These are phyloP conservation scores for Oreonectes daqikongensis DNA, from an alignment of 2,797 vertebrate genomes.

Conservation along the genomic window DNA sequence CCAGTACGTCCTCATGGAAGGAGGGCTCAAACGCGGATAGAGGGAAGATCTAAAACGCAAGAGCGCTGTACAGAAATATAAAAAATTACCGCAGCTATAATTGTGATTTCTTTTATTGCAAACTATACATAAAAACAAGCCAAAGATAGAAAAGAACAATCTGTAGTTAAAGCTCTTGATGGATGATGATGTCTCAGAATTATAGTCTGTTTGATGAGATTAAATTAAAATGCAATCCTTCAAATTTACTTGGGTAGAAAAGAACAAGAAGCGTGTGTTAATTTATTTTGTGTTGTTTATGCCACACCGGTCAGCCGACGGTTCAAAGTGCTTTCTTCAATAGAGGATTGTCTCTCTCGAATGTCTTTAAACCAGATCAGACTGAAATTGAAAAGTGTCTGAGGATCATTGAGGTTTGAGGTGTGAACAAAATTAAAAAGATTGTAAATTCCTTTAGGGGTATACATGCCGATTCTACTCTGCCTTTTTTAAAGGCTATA, in stretches of 20 bases:
- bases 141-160: background rate
- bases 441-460: too few species aligned
- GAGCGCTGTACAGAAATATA: too few species aligned
- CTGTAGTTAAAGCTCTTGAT: background rate
- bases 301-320: background rate
- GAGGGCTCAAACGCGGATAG: background rate
- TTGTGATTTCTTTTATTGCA: background rate
- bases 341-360: background rate
- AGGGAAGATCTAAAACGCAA: constrained; percentile 10
- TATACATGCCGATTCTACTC: too few species aligned
- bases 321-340: background rate
- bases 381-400: background rate
- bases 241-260: background rate
- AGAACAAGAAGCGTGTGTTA: background rate
- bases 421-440: too few species aligned
- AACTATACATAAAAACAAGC: background rate
- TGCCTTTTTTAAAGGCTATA: background rate
- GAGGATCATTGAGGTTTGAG: background rate
- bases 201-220: background rate
- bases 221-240: background rate
- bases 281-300: background rate
- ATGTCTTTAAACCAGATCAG: background rate
- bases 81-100: constrained; percentile 12
- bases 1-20: constrained; percentile 43
- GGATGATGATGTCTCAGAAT: background rate